Conservation (phyloP, 2,113 vertebrate genomes). For the Fulmarus glacialis region DNA sequence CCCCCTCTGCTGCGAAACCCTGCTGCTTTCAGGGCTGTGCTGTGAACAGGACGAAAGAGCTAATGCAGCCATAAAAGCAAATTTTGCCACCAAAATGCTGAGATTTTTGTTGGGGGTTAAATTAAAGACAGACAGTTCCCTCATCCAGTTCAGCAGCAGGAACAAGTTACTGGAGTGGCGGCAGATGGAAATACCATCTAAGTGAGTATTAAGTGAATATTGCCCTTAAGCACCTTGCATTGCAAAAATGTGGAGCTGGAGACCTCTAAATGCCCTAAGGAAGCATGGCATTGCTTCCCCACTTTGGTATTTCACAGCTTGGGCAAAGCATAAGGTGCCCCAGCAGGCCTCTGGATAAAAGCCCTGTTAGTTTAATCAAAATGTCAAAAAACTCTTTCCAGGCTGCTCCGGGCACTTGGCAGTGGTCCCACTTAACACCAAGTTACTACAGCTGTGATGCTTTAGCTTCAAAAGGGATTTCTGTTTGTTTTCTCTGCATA, state of each 20-base stretch:
- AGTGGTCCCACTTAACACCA: neutral
- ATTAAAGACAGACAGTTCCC: neutral
- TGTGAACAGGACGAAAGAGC: neutral
- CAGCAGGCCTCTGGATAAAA: neutral
- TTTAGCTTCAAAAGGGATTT: neutral
- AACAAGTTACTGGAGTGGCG: neutral
- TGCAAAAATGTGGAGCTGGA: neutral
- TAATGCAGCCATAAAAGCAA: neutral
- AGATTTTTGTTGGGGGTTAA: neutral
- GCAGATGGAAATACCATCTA: neutral
- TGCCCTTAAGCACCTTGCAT: neutral
- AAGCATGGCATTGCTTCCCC: neutral
- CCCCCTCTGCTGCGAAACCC: neutral
- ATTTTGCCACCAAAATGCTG: neutral
- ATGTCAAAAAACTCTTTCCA: neutral
- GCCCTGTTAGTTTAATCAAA: neutral
- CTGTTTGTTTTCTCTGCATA: neutral
- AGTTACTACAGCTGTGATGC: neutral
- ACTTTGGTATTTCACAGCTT: neutral
- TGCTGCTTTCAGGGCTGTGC: neutral
- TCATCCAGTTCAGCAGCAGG: neutral
- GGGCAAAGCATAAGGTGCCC: neutral
- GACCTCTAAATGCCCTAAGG: neutral
- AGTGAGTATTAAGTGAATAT: neutral
- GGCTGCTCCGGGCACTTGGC: neutral